These are phyloP conservation scores for Erebia epiphron DNA, from an alignment of 2,888 invertebrate genomes.

Conservation along the genomic window DNA sequence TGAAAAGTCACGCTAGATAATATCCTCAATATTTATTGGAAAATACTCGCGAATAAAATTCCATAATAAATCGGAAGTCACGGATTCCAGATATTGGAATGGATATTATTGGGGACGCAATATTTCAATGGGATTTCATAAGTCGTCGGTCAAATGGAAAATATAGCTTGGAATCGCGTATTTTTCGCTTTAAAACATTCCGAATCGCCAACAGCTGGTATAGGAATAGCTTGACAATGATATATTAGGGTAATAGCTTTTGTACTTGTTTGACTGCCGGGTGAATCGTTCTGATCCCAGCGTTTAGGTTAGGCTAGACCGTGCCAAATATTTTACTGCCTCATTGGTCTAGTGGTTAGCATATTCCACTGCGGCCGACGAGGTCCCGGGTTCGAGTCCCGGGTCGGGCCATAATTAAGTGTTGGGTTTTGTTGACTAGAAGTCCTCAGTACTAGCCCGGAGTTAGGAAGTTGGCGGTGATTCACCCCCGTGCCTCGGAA, in stretches of 20 bases:
- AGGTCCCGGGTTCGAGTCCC: too few species aligned
- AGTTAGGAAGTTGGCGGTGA: too few species aligned
- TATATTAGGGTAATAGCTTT: conserved; percentile 8
- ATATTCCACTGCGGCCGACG: too few species aligned
- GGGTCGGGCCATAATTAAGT: too few species aligned
- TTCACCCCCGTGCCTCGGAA: too few species aligned
- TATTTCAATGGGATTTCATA: conserved; percentile 30
- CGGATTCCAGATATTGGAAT: conserved; percentile 27
- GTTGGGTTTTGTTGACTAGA: too few species aligned
- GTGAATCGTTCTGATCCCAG: neutral
- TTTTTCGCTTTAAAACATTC: conserved; percentile 10
- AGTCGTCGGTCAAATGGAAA: conserved; percentile 30
- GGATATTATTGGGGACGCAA: conserved; percentile 28
- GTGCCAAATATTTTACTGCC: too few species aligned
- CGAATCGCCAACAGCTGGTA: neutral
- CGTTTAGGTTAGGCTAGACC: neutral
- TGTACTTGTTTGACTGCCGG: neutral
- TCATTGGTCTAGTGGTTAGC: too few species aligned
- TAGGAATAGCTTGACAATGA: conserved; percentile 11
- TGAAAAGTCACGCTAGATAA: conserved; percentile 10
- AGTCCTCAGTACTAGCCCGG: too few species aligned
- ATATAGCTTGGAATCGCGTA: conserved; percentile 13
- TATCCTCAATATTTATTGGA: conserved; percentile 15
- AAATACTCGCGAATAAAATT: conserved; percentile 22
- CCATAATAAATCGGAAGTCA: conserved; percentile 30